phyloP scores from a whole-genome alignment of 2,113 vertebrate species.

The Acanthisitta chloris region DNA sequence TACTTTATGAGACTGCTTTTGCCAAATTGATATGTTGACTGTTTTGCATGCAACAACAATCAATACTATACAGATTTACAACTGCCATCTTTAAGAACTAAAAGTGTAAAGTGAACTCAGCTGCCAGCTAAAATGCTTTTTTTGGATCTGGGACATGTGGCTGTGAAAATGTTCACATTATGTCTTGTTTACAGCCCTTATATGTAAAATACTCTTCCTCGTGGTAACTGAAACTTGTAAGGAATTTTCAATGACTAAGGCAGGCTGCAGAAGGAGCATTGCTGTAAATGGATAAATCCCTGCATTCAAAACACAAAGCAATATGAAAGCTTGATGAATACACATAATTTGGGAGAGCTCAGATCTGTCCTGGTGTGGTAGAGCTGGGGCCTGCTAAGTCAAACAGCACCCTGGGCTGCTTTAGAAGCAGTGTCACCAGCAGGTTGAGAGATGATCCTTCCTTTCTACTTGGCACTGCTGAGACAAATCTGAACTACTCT shows the following conservation, averaged over 20 bases:
- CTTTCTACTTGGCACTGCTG: background rate
- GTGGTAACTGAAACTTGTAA: background rate
- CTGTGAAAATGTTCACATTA: background rate
- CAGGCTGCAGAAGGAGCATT: background rate
- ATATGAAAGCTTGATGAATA: background rate
- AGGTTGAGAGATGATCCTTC: background rate
- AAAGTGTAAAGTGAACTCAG: background rate
- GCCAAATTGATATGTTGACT: background rate
- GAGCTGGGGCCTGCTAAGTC: background rate
- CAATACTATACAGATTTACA: background rate
- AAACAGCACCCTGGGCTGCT: background rate
- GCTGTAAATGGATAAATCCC: background rate
- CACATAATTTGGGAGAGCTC: background rate
- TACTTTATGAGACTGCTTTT: background rate
- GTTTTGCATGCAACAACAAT: background rate
- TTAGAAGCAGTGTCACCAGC: background rate
- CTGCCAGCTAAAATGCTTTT: background rate
- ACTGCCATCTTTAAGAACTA: background rate
- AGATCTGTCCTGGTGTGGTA: background rate
- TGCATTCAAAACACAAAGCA: background rate
- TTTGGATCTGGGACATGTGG: background rate
- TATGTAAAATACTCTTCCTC: background rate
- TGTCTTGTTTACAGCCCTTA: background rate
- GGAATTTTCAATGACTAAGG: background rate
- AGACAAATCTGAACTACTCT: background rate